phyloP scores from a whole-genome alignment of 2,888 invertebrate species.

The Limnephilus auricula region DNA sequence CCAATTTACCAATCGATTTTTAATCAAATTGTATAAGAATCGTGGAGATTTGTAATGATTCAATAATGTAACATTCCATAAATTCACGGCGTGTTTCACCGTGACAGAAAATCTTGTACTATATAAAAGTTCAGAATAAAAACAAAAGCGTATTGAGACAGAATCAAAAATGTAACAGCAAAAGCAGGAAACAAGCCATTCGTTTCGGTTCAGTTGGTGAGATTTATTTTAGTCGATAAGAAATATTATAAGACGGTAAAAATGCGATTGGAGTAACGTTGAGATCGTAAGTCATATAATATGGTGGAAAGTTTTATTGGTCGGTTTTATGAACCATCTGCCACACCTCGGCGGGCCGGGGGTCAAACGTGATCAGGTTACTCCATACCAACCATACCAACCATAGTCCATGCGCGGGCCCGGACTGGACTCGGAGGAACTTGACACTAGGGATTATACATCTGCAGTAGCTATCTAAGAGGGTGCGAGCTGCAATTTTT shows the following conservation, averaged over 20 bases:
- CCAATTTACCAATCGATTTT: neutral
- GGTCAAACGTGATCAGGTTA: slow-evolving; percentile 27
- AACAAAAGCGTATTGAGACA: neutral
- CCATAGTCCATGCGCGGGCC: neutral
- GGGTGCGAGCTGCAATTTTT: neutral
- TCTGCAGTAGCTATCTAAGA: neutral
- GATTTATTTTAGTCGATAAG: neutral
- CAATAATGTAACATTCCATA: neutral
- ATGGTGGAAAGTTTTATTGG: slow-evolving; percentile 4
- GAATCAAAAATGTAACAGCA: neutral
- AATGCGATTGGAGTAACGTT: neutral
- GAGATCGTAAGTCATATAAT: slow-evolving; percentile 2
- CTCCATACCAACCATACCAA: no score
- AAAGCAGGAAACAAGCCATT: neutral
- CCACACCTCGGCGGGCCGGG: neutral
- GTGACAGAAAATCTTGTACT: neutral
- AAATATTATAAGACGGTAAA: neutral
- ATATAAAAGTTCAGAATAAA: neutral
- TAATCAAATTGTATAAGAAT: neutral
- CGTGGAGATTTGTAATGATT: neutral
- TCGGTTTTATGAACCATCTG: slow-evolving; percentile 30
- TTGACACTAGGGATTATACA: neutral
- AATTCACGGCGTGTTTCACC: neutral
- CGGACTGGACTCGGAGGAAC: neutral
- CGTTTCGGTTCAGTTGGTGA: neutral